Evolutionary conservation across 2,797 vertebrate genomes (phyloP), one percentile per base, ranked within the genome.

Genomic region (Pygocentrus nattereri): DNA sequence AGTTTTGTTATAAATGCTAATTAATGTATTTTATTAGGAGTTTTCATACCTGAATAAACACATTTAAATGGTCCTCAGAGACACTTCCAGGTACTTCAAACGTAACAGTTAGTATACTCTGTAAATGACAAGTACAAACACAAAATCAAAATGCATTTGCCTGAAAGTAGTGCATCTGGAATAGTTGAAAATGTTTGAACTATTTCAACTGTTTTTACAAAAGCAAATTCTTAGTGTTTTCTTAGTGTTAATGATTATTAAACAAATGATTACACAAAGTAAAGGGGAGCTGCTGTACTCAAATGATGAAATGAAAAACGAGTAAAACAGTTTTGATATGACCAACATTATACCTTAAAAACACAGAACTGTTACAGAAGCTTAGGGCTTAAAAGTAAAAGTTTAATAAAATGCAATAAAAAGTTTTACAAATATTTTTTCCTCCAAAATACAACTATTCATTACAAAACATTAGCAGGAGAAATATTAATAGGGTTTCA

Each of bases 51-150:
- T 99, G 97, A 92, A 99, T 94, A 89, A 97, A 98, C 44, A 95
- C 50, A 85, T 99, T 95, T 74, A 99, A 89, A 38, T 91, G 89
- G 75, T 98, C 97, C 90, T 99, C 98, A 41, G 91, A 93, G 78
- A 96, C 87, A 90, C 92, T 94, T 89, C 97, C 98, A 15, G 87
- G 89, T 75, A 96, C 93, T 94, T 99, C 98, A 93, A 99, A 97
- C 1, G 97, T 99, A 87, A 95, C 93, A 1, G 98, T 99, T 86
- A 95, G 87, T 92, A 99, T 96, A 90, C 91, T 96, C 98, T 99
- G 90, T 72, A 88, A 87, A 80, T 8, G n/a, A 85, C 30, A 12
- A 31, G 16, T 74, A 69, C 5, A 67, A 23, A 44, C 49, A 56
- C 23, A 11, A 16, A 8, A 47, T 25, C 3, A 68, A 15, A 6